These are phyloP conservation scores for Trinorchestia longiramus DNA, from an alignment of 1,140 invertebrate species.

Conservation along the genomic window DNA sequence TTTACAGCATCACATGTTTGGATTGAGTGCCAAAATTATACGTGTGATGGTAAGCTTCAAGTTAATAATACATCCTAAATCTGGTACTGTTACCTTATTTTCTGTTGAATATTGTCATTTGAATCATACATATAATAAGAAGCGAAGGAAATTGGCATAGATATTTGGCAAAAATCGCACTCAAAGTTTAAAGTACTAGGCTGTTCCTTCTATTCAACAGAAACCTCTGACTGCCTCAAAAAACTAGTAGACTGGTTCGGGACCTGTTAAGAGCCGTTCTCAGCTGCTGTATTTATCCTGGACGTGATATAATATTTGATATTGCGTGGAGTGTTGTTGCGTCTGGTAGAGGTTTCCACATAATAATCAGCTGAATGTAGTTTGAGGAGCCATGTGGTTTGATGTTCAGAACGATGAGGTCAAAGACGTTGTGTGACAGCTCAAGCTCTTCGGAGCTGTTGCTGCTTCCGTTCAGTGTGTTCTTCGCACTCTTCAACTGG, in stretches of 20 bases:
- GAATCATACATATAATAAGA: background rate
- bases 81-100: background rate
- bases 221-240: background rate
- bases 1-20: background rate
- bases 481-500: too few relatives aligned
- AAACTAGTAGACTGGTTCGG: background rate
- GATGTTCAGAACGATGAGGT: too few relatives aligned
- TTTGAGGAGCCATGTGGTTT: background rate
- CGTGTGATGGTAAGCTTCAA: background rate
- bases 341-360: background rate
- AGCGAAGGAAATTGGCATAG: background rate
- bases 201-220: too few relatives aligned
- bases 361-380: background rate
- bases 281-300: background rate
- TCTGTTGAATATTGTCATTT: background rate
- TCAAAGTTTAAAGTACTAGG: too few relatives aligned
- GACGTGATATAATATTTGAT: background rate
- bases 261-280: background rate
- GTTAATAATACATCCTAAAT: background rate
- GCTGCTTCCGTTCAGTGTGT: too few relatives aligned
- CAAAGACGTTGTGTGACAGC: too few relatives aligned
- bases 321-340: background rate
- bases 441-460: too few relatives aligned
- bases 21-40: too few relatives aligned
- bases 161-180: background rate